Percentiles rank a stretch among this genome's conserved stretches.
Conservation (phyloP, 2,113 vertebrate species). For the Labeo rohita region DNA sequence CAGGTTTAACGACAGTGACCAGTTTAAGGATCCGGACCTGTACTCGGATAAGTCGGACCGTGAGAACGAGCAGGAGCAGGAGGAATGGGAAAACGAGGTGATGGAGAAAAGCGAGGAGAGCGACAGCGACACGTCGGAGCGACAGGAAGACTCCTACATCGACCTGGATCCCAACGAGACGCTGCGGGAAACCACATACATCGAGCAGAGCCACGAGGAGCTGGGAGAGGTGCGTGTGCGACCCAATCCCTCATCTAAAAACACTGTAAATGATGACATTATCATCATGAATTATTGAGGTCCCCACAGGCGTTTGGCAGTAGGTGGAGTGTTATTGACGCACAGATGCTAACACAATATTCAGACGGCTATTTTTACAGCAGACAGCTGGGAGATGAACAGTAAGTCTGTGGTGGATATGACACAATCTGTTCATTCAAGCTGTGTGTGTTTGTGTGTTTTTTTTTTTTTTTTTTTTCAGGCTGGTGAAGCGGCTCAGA, state of each 20-base stretch:
- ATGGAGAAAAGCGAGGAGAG: slow-evolving; percentile 97
- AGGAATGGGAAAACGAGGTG: slow-evolving; percentile 94
- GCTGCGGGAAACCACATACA: slow-evolving; percentile 86
- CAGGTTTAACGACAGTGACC: slow-evolving; percentile 92
- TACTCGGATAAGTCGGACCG: slow-evolving; percentile 98
- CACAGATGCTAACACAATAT: neutral
- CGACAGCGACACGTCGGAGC: slow-evolving; percentile 93
- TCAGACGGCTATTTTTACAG: neutral
- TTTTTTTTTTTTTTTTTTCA: no score
- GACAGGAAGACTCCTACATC: slow-evolving; percentile 90
- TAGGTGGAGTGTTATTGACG: neutral
- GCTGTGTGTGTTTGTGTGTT: slow-evolving; percentile 46
- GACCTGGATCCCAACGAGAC: slow-evolving; percentile 87
- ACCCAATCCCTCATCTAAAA: neutral
- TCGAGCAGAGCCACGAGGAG: slow-evolving; percentile 91
- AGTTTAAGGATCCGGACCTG: slow-evolving; percentile 93
- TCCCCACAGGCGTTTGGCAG: neutral
- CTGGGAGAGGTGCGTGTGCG: slow-evolving; percentile 86
- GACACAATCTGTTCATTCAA: neutral
- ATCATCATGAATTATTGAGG: neutral
- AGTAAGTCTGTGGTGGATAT: neutral
- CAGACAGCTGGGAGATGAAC: slow-evolving; percentile 22
- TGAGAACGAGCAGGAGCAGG: slow-evolving; percentile 92
- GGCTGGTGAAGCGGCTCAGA: slow-evolving; percentile 96
- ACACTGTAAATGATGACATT: neutral